Base-by-base conservation (phyloP, 2,797 vertebrate species). In the Erithacus rubecula region DNA sequence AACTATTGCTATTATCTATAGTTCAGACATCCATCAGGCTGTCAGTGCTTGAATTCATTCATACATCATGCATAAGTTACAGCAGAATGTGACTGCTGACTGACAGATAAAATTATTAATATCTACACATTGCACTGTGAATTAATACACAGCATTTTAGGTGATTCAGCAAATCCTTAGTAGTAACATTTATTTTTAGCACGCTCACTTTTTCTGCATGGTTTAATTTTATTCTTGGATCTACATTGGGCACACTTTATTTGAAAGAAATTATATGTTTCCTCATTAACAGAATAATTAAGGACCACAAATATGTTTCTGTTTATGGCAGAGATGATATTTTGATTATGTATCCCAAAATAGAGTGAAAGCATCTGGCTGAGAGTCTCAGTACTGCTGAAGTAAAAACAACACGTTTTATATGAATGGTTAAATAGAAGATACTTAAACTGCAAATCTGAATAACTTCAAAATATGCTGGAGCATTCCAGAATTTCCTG, bases 271-370 rank as follows among this genome's bases (percentile, higher is more conserved):
- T 90, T 86, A 53, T 37, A 49, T 20, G 15, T 90, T 90, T 86
- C 65, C n/a, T 95, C 69, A 69, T 90, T 78, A 76, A 71, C 10
- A 65, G 58, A 79, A 69, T 81, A 92, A 92, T 82, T 84, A 76
- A 84, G 59, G 36, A 46, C 21, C 21, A 51, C 46, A 78, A 90
- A 81, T 88, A 93, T 29, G 17, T 81, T 87, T 89, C 87, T 89
- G 60, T 59, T 94, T 91, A 86, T 67, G 34, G 56, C 44, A 93
- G 80, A 88, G 44, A 69, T 49, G 6, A 62, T 69, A 32, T 83
- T 95, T 94, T 87, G 60, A 80, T 91, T 85, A 82, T 30, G 26
- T 44, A 60, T 70, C 64, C 41, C n/a, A 78, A 95, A 90, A 90
- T 46, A 90, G 51, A 78, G 9, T n/a, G 43, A 81, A 92, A 94